These are phyloP conservation scores for Struthio camelus DNA, from an alignment of 2,113 vertebrate genomes.

Conservation along the genomic window DNA sequence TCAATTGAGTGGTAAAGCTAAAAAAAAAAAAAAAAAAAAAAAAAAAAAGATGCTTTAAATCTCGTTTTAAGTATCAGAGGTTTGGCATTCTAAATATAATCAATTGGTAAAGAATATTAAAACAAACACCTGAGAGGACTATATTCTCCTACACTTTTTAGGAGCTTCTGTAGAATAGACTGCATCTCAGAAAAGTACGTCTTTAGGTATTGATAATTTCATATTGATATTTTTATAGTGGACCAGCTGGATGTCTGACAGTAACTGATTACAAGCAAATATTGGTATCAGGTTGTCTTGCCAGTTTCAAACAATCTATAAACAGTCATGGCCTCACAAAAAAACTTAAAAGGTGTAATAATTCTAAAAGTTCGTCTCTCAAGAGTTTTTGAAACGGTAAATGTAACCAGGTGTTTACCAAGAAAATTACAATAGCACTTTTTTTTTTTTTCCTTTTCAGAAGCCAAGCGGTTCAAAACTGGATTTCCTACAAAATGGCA, in stretches of 20 bases:
- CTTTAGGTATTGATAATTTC: neutral
- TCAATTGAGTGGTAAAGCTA: neutral
- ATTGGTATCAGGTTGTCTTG: neutral
- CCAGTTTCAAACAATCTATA: neutral
- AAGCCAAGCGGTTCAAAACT: neutral
- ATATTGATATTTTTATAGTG: neutral
- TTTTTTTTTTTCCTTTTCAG: neutral
- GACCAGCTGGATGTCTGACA: neutral
- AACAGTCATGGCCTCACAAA: neutral
- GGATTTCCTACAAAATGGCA: neutral
- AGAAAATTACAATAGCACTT: neutral
- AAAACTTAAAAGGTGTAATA: too few relatives aligned
- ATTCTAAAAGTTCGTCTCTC: neutral
- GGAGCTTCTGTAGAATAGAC: neutral
- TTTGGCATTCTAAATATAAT: neutral
- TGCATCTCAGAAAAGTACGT: neutral
- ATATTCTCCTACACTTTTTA: neutral
- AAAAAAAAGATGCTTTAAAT: neutral
- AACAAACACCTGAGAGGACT: neutral
- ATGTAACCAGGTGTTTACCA: neutral
- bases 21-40: neutral
- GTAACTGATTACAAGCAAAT: neutral
- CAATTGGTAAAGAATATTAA: neutral
- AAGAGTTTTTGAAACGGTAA: neutral
- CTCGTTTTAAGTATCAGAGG: neutral